These are phyloP conservation scores for Gandaritis pyraliata DNA, from an alignment of 2,888 invertebrate genomes.

Conservation along the genomic window DNA sequence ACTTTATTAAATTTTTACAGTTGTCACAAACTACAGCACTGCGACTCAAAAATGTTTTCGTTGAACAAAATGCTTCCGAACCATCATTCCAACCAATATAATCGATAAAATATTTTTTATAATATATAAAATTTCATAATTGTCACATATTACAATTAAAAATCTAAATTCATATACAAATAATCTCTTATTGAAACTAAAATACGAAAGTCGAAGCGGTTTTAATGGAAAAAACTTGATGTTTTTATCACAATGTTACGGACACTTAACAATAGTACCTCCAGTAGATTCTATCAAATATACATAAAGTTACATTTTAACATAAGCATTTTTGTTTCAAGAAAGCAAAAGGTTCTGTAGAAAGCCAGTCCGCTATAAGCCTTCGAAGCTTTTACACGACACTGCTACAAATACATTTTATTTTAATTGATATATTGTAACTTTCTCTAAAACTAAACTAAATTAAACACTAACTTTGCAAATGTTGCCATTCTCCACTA, in stretches of 20 bases:
- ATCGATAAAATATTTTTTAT: conserved; percentile 67
- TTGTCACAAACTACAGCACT: conserved; percentile 82
- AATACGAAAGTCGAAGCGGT: conserved; percentile 73
- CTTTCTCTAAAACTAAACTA: background rate
- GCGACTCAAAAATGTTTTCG: conserved; percentile 78
- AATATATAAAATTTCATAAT: conserved; percentile 63
- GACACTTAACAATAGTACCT: conserved; percentile 67
- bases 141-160: conserved; percentile 71
- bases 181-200: conserved; percentile 80
- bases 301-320: conserved; percentile 80
- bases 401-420: conserved; percentile 4
- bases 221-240: conserved; percentile 79
- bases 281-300: conserved; percentile 79
- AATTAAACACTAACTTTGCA: background rate
- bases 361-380: conserved; percentile 32
- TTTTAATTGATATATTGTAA: background rate
- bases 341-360: conserved; percentile 73
- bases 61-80: conserved; percentile 80
- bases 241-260: conserved; percentile 83
- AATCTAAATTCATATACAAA: conserved; percentile 82
- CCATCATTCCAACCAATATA: conserved; percentile 64
- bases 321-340: conserved; percentile 74
- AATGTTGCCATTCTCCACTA: background rate
- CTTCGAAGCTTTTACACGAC: conserved; percentile 17
- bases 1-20: conserved; percentile 76